phyloP scores from a whole-genome alignment of 2,888 invertebrate species.

The Rhopalosiphum nymphaeae region DNA sequence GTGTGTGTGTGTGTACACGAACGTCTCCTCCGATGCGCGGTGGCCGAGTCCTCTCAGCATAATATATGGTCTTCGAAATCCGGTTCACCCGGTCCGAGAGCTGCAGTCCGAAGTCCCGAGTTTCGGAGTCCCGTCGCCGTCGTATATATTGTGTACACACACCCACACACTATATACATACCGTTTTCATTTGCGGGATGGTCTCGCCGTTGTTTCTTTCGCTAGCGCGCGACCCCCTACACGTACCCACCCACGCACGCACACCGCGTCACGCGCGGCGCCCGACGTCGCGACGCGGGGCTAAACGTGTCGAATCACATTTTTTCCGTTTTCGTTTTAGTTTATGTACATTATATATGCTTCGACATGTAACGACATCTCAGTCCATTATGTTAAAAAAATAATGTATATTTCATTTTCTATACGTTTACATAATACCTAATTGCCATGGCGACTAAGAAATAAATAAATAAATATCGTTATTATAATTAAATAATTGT shows the following conservation, averaged over 20 bases:
- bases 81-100: slow-evolving; percentile 39
- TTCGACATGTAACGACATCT: no score
- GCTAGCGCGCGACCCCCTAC: background rate
- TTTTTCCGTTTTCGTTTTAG: background rate
- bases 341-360: background rate
- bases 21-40: background rate
- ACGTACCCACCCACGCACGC: background rate
- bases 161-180: background rate
- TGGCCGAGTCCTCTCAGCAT: slow-evolving; percentile 26
- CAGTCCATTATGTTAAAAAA: background rate
- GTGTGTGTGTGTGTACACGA: background rate
- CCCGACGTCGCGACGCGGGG: background rate
- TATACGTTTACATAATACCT: background rate
- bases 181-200: background rate
- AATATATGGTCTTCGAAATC: slow-evolving; percentile 58
- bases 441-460: no score
- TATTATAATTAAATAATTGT: background rate
- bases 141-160: background rate
- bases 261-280: background rate
- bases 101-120: slow-evolving; percentile 8
- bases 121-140: background rate
- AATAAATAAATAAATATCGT: no score
- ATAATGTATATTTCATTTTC: background rate
- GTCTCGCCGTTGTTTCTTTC: background rate
- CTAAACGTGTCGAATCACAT: background rate